These are phyloP conservation scores for Synanthedon formicaeformis DNA, from an alignment of 2,888 invertebrate species.

Conservation along the genomic window DNA sequence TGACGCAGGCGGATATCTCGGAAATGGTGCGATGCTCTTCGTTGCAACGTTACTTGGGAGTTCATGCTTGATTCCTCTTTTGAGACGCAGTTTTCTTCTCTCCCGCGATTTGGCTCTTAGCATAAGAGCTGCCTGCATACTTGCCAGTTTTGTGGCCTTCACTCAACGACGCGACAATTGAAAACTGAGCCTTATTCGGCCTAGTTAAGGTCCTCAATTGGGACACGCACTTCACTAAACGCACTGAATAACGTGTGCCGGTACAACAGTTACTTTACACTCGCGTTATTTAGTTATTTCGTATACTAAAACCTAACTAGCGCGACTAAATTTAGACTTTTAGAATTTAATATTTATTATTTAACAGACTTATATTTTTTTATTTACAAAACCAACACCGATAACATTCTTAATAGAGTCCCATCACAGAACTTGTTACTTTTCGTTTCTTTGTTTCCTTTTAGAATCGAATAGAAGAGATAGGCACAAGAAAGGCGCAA, in stretches of 20 bases:
- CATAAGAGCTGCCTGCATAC: conserved; percentile 94
- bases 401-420: conserved; percentile 43
- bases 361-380: conserved; percentile 11
- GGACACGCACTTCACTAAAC: conserved; percentile 10
- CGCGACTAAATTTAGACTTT: conserved; percentile 10
- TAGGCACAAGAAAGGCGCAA: conserved; percentile 66
- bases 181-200: conserved; percentile 29
- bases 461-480: conserved; percentile 46
- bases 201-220: conserved; percentile 3
- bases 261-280: conserved; percentile 7
- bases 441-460: conserved; percentile 40
- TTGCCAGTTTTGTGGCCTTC: conserved; percentile 71
- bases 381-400: conserved; percentile 42
- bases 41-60: conserved; percentile 90
- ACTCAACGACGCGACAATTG: conserved; percentile 28
- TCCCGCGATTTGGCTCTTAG: conserved; percentile 91
- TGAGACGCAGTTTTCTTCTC: conserved; percentile 81
- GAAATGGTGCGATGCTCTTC: conserved; percentile 87
- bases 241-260: conserved; percentile 7
- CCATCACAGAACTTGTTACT: conserved; percentile 51
- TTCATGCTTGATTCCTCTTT: conserved; percentile 80
- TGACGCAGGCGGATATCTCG: conserved; percentile 85
- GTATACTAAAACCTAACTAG: background rate
- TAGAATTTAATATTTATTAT: conserved; percentile 11
- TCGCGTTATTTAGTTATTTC: conserved; percentile 6